Evolutionary conservation across 2,888 invertebrate species (phyloP).

Genomic region (Tipula helvola): DNA sequence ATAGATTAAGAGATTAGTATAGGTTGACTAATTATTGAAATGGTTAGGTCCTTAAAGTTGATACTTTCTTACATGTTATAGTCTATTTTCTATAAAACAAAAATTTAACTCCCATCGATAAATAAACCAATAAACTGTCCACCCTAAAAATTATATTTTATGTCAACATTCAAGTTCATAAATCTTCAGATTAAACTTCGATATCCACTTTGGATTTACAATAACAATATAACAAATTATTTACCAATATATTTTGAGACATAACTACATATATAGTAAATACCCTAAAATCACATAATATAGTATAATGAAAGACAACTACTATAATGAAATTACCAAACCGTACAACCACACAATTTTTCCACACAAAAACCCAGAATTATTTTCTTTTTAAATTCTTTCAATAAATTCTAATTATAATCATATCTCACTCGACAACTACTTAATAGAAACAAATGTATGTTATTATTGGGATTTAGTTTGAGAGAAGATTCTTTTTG

Average conservation of each 20-base stretch:
- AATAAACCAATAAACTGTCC: not conserved
- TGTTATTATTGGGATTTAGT: not conserved
- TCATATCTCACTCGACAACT: not conserved
- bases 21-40: too few relatives aligned
- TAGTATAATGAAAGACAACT: not conserved
- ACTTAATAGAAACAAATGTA: not conserved
- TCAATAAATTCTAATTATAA: conserved; percentile 4
- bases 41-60: too few relatives aligned
- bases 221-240: not conserved
- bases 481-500: not conserved
- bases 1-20: too few relatives aligned
- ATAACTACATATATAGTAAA: not conserved
- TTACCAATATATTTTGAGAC: not conserved
- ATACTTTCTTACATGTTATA: too few relatives aligned
- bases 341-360: not conserved
- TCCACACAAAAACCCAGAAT: not conserved
- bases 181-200: not conserved
- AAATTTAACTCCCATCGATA: too few relatives aligned
- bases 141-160: not conserved
- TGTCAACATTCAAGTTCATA: not conserved
- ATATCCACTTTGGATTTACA: not conserved
- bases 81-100: too few relatives aligned
- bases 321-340: not conserved
- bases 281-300: not conserved
- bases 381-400: not conserved